Conservation (phyloP, 2,888 invertebrate genomes). For the Clistopyga incitator region DNA sequence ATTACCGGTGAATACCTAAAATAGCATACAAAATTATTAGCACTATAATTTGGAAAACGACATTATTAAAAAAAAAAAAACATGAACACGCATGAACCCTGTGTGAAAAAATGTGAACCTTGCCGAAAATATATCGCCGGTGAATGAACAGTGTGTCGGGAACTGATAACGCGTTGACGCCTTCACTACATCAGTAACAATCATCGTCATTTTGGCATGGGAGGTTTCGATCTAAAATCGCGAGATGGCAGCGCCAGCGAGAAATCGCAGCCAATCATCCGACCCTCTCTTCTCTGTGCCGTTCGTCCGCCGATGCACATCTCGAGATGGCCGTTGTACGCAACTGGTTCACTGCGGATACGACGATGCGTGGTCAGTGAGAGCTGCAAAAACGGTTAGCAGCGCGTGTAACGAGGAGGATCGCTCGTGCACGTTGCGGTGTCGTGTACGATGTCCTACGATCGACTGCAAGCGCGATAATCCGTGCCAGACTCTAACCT, state of each 20-base stretch:
- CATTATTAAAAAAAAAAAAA: too few relatives aligned
- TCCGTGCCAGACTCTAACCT: conserved; percentile 12
- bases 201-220: background rate
- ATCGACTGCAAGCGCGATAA: background rate
- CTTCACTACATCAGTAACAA: background rate
- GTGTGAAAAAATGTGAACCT: background rate
- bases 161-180: background rate
- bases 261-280: conserved; percentile 12
- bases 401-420: conserved; percentile 33
- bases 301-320: background rate
- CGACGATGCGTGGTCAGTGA: conserved; percentile 5
- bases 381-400: conserved; percentile 42
- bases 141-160: background rate
- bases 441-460: background rate
- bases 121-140: background rate
- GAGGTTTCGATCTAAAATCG: conserved; percentile 13
- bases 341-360: background rate
- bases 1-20: background rate
- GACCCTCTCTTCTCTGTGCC: background rate
- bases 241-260: conserved; percentile 58
- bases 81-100: too few relatives aligned
- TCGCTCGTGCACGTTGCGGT: conserved; percentile 12
- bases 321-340: background rate
- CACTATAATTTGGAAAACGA: too few relatives aligned
- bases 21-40: too few relatives aligned